These are phyloP conservation scores for Zele albiditarsus DNA, from an alignment of 2,888 invertebrate species.

Conservation along the genomic window DNA sequence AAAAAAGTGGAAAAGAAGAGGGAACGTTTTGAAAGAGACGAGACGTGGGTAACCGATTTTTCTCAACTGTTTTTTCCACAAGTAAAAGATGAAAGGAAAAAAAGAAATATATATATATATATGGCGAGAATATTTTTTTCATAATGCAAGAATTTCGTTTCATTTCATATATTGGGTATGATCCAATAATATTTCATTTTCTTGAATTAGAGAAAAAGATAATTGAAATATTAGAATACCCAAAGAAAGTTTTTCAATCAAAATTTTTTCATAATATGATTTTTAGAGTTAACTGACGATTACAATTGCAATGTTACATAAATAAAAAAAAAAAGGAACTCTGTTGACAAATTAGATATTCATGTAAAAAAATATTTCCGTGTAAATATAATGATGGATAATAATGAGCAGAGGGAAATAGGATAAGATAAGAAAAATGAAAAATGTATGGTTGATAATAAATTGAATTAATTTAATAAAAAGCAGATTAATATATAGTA, in stretches of 20 bases:
- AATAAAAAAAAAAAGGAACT: too few relatives aligned
- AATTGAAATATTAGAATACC: too few relatives aligned
- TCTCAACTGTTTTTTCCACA: constrained; percentile 2
- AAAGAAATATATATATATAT: background rate
- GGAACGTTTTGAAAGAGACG: constrained; percentile 31
- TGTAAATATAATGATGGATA: background rate
- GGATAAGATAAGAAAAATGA: background rate
- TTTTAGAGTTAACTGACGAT: too few relatives aligned
- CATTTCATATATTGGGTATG: background rate
- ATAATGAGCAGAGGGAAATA: background rate
- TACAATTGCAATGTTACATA: too few relatives aligned
- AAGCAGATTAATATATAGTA: background rate
- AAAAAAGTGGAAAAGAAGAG: background rate
- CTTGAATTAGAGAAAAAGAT: background rate
- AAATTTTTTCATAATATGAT: too few relatives aligned
- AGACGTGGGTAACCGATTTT: constrained; percentile 18
- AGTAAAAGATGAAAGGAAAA: background rate
- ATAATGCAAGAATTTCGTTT: constrained; percentile 5
- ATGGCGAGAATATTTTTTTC: background rate
- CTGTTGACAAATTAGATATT: too few relatives aligned
- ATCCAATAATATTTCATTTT: background rate
- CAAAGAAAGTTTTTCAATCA: background rate
- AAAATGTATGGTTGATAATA: background rate
- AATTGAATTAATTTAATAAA: background rate
- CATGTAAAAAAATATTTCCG: too few relatives aligned